A percentile compares a stretch with the other conserved stretches of the same genome.
These are phyloP conservation scores for Neuroterus valhalla DNA, from an alignment of 1,140 invertebrate species.

Conservation along the genomic window DNA sequence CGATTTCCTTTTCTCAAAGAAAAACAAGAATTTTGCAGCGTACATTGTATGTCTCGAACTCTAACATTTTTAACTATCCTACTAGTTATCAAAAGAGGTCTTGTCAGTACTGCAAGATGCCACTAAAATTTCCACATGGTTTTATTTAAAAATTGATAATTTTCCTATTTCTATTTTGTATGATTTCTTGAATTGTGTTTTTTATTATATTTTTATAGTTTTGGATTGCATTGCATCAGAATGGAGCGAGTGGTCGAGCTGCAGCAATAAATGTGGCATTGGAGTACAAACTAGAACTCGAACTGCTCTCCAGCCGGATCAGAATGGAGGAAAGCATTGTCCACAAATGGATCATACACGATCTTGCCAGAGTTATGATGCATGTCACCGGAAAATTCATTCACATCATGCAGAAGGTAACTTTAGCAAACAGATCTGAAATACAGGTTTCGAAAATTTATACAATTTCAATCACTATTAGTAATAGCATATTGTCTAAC, in stretches of 20 bases:
- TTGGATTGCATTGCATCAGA: constrained; percentile 84
- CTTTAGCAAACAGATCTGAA: constrained; percentile 2
- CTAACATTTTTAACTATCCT: too few relatives aligned
- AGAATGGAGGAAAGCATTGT: constrained; percentile 85
- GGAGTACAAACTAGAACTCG: constrained; percentile 83
- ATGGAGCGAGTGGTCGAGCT: constrained; percentile 85
- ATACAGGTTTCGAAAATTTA: neutral
- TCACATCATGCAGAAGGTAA: constrained; percentile 41
- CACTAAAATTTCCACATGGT: too few relatives aligned
- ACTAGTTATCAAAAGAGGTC: too few relatives aligned
- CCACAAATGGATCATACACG: constrained; percentile 83
- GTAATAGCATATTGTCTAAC: too few relatives aligned
- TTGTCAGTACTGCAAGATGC: too few relatives aligned
- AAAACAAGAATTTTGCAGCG: too few relatives aligned
- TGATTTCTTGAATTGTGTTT: too few relatives aligned
- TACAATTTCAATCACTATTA: too few relatives aligned
- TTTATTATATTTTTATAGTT: constrained; percentile 75
- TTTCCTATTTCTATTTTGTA: too few relatives aligned
- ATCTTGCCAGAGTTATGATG: constrained; percentile 81
- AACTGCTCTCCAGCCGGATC: constrained; percentile 77
- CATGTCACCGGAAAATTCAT: constrained; percentile 78
- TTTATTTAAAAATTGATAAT: too few relatives aligned
- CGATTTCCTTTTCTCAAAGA: too few relatives aligned
- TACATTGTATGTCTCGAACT: too few relatives aligned
- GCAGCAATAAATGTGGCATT: constrained; percentile 83